Base-by-base conservation (phyloP, 2,797 vertebrate genomes). In the Morus bassanus region DNA sequence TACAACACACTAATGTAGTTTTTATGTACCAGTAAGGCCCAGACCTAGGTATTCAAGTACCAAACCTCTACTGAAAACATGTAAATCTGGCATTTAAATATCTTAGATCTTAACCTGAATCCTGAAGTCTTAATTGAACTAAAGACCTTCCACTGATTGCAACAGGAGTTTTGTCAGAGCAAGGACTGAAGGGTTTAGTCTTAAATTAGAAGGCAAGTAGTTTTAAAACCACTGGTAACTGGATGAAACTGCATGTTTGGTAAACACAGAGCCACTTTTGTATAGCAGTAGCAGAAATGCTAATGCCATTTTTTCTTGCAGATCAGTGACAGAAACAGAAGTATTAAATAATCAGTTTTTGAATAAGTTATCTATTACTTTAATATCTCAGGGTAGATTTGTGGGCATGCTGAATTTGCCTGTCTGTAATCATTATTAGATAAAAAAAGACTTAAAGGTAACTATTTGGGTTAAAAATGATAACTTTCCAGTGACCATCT, bases 401-500 rank as follows among this genome's bases (percentile, higher is more conserved):
- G 85, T 77, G 67, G 85, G 51, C 56, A 69, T n/a, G 67, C 63
- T 92, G 93, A 91, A 92, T 93, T 95, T 94, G 81, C 79, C 92
- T 95, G 90, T 94, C 83, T 95, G 86, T 92, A 96, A 91, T 73
- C 41, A 87, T 96, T 97, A 91, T 60, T 85, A 85, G 91, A 95
- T 83, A 68, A 91, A 93, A 95, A 87, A 85, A 89, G 46, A 80
- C 76, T 96, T 93, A 75, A 88, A 91, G 72, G 88, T 96, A 97
- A 94, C 81, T 94, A 51, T 95, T 94, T 89, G n/a, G 73, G 92
- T 82, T 95, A 95, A 96, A 96, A 97, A 88, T 91, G 91, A 95
- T 95, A 95, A 97, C 96, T 95, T 96, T 96, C 94, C 77, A 96
- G 50, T 79, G 81, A 94, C 96, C 94, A 88, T 96, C 96, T 96